Conservation (phyloP, 92 coral and sea anemone genomes). For the Pocillopora meandrina region DNA sequence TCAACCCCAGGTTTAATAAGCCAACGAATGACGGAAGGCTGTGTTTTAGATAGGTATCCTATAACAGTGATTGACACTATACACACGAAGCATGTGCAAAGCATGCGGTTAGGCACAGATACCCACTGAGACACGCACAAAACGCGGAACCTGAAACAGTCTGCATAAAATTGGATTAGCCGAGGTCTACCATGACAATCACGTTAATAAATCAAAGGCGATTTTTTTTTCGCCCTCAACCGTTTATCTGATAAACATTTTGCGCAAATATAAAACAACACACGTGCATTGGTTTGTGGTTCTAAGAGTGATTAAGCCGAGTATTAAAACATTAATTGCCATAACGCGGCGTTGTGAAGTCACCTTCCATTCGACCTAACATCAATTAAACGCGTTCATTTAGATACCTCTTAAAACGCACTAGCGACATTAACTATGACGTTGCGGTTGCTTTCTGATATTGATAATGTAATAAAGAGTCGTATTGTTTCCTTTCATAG, state of each 20-base stretch:
- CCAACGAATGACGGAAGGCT: neutral
- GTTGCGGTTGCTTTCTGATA: conserved; percentile 20
- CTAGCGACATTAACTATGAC: neutral
- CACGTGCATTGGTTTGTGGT: conserved; percentile 51
- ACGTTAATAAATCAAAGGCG: conserved; percentile 31
- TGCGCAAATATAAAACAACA: conserved; percentile 10
- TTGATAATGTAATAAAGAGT: neutral
- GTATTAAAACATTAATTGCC: conserved; percentile 38
- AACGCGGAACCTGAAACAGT: neutral
- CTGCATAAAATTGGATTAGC: conserved; percentile 32
- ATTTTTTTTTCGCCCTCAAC: neutral
- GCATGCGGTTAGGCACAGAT: conserved; percentile 2
- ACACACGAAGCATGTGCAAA: conserved; percentile 7
- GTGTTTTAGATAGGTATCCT: neutral
- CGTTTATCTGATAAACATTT: conserved; percentile 32
- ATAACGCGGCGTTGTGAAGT: conserved; percentile 32
- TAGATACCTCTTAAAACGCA: neutral
- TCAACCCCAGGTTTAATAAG: too few relatives aligned
- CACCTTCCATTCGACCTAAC: conserved; percentile 10
- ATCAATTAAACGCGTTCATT: conserved; percentile 25
- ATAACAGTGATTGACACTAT: neutral
- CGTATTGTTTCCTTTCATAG: neutral
- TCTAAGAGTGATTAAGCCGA: conserved; percentile 13
- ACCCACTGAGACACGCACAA: neutral
- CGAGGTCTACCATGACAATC: neutral